phyloP scores from a whole-genome alignment of 1,140 invertebrate species.

The Drosophila carrolli region DNA sequence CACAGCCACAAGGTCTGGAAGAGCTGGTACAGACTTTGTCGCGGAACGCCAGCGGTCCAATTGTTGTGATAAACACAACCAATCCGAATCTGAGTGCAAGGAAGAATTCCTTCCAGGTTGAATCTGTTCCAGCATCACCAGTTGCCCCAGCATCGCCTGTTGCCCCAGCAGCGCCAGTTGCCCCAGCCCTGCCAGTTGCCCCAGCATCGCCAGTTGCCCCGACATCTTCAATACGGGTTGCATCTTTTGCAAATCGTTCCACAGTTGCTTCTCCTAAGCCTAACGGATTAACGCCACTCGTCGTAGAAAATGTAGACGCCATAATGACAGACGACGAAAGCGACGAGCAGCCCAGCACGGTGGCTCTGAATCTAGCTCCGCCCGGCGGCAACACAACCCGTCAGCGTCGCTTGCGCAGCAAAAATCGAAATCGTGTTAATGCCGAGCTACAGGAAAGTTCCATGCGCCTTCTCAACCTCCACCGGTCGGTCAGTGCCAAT shows the following conservation, averaged over 20 bases:
- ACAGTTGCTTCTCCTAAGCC: background rate
- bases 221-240: background rate
- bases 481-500: slow-evolving; percentile 16
- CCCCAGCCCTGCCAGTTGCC: background rate
- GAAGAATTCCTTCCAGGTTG: background rate
- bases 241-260: slow-evolving; percentile 2
- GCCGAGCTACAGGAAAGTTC: slow-evolving; percentile 21
- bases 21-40: slow-evolving; percentile 40
- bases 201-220: background rate
- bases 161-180: too few species aligned
- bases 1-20: slow-evolving; percentile 37
- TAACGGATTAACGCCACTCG: slow-evolving; percentile 8
- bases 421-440: background rate
- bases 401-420: slow-evolving; percentile 10
- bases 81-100: background rate
- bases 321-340: slow-evolving; percentile 72
- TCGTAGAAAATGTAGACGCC: slow-evolving; percentile 9
- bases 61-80: slow-evolving; percentile 20
- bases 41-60: slow-evolving; percentile 18
- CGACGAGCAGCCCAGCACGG: slow-evolving; percentile 33
- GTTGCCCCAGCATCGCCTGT: background rate
- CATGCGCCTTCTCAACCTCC: slow-evolving; percentile 55
- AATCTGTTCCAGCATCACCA: background rate
- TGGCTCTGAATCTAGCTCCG: slow-evolving; percentile 58
- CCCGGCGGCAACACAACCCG: slow-evolving; percentile 27